phyloP scores from a whole-genome alignment of 2,888 invertebrate species.

The Drosophila testacea region DNA sequence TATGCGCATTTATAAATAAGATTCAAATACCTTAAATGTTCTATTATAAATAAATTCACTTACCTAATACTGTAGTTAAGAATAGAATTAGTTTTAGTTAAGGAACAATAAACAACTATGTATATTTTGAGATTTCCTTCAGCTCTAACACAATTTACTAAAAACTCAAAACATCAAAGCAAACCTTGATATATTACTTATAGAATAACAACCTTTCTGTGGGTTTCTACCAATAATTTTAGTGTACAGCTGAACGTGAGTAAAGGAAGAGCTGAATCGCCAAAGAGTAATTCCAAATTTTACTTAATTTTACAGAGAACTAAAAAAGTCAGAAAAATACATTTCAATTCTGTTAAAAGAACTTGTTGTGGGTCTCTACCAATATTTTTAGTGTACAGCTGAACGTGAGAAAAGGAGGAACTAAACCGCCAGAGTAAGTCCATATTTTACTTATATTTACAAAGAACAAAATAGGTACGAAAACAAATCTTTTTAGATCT shows the following conservation, averaged over 20 bases:
- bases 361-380: neutral
- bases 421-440: neutral
- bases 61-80: too few species aligned
- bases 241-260: constrained; percentile 12
- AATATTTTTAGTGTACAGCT: constrained; percentile 12
- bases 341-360: neutral
- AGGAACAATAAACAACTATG: neutral
- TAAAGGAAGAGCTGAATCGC: constrained; percentile 1
- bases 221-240: neutral
- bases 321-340: neutral
- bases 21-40: too few species aligned
- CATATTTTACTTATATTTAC: neutral
- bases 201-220: neutral
- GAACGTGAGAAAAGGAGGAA: constrained; percentile 6
- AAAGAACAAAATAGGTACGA: neutral
- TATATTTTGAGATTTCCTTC: neutral
- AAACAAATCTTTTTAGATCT: neutral
- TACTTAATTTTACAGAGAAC: neutral
- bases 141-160: neutral
- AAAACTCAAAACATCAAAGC: constrained; percentile 1
- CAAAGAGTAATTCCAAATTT: neutral
- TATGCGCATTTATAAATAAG: too few species aligned
- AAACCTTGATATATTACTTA: constrained; percentile 5
- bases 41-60: too few species aligned
- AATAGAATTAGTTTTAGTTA: too few species aligned